Conservation (phyloP, 2,888 invertebrate genomes). For the Lathronympha strigana region DNA sequence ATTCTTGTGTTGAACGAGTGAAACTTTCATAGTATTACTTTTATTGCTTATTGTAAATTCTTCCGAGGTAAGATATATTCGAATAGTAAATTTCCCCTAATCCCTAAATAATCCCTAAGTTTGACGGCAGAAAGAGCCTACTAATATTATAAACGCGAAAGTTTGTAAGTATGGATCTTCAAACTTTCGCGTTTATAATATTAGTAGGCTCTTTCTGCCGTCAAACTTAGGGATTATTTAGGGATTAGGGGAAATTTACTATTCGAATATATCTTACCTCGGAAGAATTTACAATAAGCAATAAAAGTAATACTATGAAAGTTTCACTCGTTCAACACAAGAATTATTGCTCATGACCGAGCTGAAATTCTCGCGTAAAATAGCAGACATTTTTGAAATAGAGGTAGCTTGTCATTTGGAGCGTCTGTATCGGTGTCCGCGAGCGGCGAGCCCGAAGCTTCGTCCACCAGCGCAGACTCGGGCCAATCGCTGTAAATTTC, state of each 20-base stretch:
- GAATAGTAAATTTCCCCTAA: neutral
- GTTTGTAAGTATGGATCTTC: no score
- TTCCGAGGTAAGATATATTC: neutral
- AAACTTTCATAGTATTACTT: slow-evolving; percentile 65
- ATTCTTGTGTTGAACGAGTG: slow-evolving; percentile 68
- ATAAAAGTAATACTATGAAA: slow-evolving; percentile 68
- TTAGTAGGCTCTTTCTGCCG: neutral
- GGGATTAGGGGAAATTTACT: neutral
- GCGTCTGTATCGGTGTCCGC: slow-evolving; percentile 67
- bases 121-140: neutral
- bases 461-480: slow-evolving; percentile 51
- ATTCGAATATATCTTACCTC: neutral
- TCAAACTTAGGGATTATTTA: neutral
- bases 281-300: slow-evolving; percentile 45
- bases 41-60: slow-evolving; percentile 53
- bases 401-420: slow-evolving; percentile 74
- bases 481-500: slow-evolving; percentile 73
- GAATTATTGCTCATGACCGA: slow-evolving; percentile 71
- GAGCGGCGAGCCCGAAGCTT: slow-evolving; percentile 58
- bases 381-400: slow-evolving; percentile 78
- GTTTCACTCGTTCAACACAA: slow-evolving; percentile 64
- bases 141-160: neutral
- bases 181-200: neutral
- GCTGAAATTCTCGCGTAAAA: slow-evolving; percentile 72
- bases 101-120: neutral